Base-by-base conservation (phyloP, 1,140 invertebrate genomes). In the Hestina assimilis region DNA sequence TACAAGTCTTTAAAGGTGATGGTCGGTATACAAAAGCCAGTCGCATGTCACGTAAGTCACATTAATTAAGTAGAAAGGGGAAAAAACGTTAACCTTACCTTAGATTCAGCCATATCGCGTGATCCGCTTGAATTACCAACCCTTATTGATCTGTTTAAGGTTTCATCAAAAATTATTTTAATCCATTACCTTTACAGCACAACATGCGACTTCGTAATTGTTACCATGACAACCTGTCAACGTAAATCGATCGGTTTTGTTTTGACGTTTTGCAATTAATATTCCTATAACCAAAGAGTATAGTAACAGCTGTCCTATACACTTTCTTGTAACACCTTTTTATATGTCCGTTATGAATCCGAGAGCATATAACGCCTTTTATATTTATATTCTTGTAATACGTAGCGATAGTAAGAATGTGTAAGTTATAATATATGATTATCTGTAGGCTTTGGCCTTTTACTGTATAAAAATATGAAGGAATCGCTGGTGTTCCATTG, bases 81-180 rank as follows among this genome's bases (percentile, higher is more conserved):
- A 60, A 72, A n/a, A 67, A 63, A 69, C 69, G 48, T 53, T 42
- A 55, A 57, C 46, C 52, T 61, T 87, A 85, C 82, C 82, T 83
- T 79, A 66, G 67, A 58, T 42, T 75, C 75, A 55, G 72, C 57
- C 79, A 86, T 83, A 74, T 85, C 72, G 84, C 84, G 84, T 87
- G 84, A 69, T 79, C 63, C 33, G 59, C 48, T 80, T 72, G 69
- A 83, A 83, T 87, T 79, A 83, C 69, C 54, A 55, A 55, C 48
- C 60, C 69, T 81, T 87, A 87, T 87, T 81, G 82, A 87, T 85
- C 79, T 75, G 69, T 66, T 78, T 75, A 76, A 71, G 67, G 74
- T 77, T 72, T 72, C 71, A 70, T 69, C 59, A 66, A 60, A 81
- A 87, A 82, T 82, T 80, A 83, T 83, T 85, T 83, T 82, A 82